phyloP scores from a whole-genome alignment of 2,797 vertebrate genomes.

The Sebastiscus tertius region DNA sequence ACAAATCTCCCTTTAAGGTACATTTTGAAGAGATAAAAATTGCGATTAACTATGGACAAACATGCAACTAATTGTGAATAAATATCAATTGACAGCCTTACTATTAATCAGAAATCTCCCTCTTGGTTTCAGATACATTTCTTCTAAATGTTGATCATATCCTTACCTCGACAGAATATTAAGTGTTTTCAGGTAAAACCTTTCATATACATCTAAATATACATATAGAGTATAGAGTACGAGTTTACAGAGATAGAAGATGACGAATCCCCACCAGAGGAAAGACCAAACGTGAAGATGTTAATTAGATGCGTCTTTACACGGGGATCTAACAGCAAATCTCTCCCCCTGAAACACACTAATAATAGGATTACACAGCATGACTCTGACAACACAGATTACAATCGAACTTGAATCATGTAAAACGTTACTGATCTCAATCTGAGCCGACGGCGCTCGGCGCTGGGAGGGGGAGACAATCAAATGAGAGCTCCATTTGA shows the following conservation, averaged over 20 bases:
- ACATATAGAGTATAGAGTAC: conserved; percentile 7
- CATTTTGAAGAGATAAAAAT: too few relatives aligned
- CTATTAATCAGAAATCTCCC: not conserved
- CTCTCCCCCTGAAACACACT: conserved; percentile 67
- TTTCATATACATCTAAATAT: conserved; percentile 28
- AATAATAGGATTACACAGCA: conserved; percentile 75
- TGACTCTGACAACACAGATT: conserved; percentile 64
- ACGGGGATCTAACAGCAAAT: conserved; percentile 63
- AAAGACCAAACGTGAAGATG: conserved; percentile 56
- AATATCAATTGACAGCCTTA: too few relatives aligned
- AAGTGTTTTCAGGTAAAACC: not conserved
- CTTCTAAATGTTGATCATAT: not conserved
- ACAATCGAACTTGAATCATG: conserved; percentile 60
- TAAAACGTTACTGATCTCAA: conserved; percentile 61
- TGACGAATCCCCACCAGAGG: conserved; percentile 45
- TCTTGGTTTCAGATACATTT: not conserved
- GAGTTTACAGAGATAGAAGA: conserved; percentile 42
- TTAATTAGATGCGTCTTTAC: conserved; percentile 70
- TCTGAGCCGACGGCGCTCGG: conserved; percentile 34
- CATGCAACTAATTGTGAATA: too few relatives aligned
- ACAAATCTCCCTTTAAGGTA: too few relatives aligned
- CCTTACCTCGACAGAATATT: not conserved
- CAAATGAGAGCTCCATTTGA: conserved; percentile 37
- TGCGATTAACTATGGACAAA: too few relatives aligned
- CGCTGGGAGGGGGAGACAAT: conserved; percentile 15